Base-by-base conservation (phyloP, 1,140 invertebrate species). In the Drosophila tropicalis region DNA sequence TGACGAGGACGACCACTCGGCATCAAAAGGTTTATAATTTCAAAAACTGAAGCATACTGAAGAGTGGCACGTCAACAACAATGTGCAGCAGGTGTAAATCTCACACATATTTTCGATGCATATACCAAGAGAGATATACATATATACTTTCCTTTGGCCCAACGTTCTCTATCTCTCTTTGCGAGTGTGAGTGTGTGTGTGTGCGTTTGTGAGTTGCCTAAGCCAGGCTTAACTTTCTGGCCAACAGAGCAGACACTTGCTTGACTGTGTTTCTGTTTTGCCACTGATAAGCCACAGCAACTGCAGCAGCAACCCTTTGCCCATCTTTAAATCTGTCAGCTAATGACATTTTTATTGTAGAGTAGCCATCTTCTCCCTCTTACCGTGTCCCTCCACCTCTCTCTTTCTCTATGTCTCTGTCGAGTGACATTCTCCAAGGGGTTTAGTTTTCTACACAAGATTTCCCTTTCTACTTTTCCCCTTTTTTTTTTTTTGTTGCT, bases 11-110 rank as follows among this genome's bases (percentile, higher is more conserved):
- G 57, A 66, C 66, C 73, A 79, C 62, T 79, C 64, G 80, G 58
- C 62, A 72, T 78, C 79, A 78, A 71, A 82, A 69, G 80, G 79
- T 83, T 83, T 83, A 83, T 83, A 83, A 79, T 83, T 79, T 83
- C 80, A 83, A 75, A 78, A 47, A 17, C 44, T 47, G 44, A 69
- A 81, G 67, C 54, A 68, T 73, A 73, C 70, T 82, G 71, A 79
- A 79, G 41, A 72, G 76, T 76, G 73, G 60, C 77, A 75, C 74
- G 66, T 79, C 81, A 83, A 83, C 75, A 82, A 36, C 61, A 71
- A 79, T 79, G 39, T 83, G 72, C 81, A 78, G 75, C 81, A 83
- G 81, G 80, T 83, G 80, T 75, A 70, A 68, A 72, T 60, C 75
- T 57, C 67, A 39, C 71, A 69, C 65, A 68, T 62, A 64, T 63